Base-by-base conservation (phyloP, 2,888 invertebrate genomes). In the Liodrosophila aerea region DNA sequence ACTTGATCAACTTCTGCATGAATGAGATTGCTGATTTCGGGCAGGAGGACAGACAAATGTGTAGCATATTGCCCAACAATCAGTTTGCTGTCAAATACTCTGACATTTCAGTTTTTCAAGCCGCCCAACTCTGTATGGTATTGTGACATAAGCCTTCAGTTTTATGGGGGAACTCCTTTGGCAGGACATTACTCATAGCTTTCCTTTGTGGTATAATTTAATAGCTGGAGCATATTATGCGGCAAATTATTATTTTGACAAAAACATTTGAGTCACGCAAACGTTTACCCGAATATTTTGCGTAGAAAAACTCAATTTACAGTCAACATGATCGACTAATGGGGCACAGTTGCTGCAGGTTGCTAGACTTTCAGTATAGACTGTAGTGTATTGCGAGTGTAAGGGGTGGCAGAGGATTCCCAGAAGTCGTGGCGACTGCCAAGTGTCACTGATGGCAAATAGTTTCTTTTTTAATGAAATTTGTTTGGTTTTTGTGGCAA, bases 221-320 rank as follows among this genome's bases (percentile, higher is more conserved):
- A 72, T 80, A 57, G 64, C 73, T 64, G 41, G 41, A 56, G 63
- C 62, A 67, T 70, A 76, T 76, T 82, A 71, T 66, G 67, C 44
- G 67, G 60, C 52, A 73, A 75, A 76, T 82, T 75, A 73, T 54
- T 77, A 69, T 72, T 76, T 69, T 87, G 85, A 85, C 87, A 68
- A 80, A 85, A 87, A 75, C 82, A 77, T 85, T 86, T 80, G 57
- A 85, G 85, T 87, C 85, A 85, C 85, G 85, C 85, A 74, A 85
- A 64, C 63, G 62, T 62, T 73, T 72, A 49, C 30, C 34, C 8
- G 46, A 45, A 68, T 69, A 73, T 71, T 75, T 76, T 75, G 66
- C 64, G 69, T 67, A 69, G 70, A 86, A 83, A 84, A 84, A 84
- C 83, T 84, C 65, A 85, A 84, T 84, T 84, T 82, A 60, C 50